A percentile compares a stretch with the other conserved stretches of the same genome.
Evolutionary conservation across 2,797 vertebrate species (phyloP).

Genomic region (Threskiornis aethiopicus): DNA sequence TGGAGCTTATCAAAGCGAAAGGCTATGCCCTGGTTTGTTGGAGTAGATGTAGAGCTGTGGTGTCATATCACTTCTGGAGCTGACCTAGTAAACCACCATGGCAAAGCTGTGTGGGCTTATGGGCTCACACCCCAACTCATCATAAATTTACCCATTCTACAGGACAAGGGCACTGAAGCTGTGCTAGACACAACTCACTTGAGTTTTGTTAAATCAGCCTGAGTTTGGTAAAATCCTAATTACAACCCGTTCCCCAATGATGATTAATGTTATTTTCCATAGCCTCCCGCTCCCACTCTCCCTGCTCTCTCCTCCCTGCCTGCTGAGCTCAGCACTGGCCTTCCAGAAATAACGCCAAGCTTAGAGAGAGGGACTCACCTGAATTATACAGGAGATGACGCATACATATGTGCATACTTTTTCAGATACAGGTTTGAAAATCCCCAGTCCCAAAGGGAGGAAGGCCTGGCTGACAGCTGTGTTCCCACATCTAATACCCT

Average conservation of each 20-base stretch:
- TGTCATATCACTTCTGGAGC: not conserved
- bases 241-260: not conserved
- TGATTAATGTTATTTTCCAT: not conserved
- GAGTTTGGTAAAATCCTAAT: not conserved
- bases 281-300: not conserved
- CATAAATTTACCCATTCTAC: not conserved
- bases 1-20: not conserved
- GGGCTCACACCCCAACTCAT: not conserved
- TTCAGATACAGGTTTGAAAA: not conserved
- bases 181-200: not conserved
- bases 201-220: not conserved
- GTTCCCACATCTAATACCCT: not conserved
- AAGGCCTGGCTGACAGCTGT: not conserved
- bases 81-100: not conserved
- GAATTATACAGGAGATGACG: not conserved
- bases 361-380: not conserved
- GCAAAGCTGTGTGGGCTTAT: not conserved
- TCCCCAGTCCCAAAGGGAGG: not conserved
- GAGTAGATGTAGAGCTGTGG: not conserved
- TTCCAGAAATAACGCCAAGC: not conserved
- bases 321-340: not conserved
- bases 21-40: not conserved
- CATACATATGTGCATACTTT: not conserved
- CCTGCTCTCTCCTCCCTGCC: not conserved
- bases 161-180: not conserved